Evolutionary conservation across 2,797 vertebrate species (phyloP), one percentile per base, ranked within the genome.

Genomic region (Eulemur coronatus): DNA sequence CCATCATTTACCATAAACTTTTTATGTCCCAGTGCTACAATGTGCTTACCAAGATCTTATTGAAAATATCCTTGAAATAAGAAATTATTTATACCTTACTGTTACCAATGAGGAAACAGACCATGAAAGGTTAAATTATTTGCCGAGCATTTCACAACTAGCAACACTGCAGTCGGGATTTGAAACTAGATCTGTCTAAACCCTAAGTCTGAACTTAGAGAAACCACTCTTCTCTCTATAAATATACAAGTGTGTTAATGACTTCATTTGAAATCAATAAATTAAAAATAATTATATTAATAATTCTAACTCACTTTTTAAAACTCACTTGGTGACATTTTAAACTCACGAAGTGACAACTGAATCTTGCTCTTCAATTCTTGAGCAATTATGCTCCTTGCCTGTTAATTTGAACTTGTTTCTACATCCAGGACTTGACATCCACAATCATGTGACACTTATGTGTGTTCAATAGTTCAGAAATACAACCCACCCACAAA

Each of bases 231-330:
- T 80, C 33, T 93, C 26, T 84, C 48, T 84, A 28, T n/a, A 78
- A 72, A 63, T 9, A 55, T 2, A 35, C 22, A 81, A 65, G 26
- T 33, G 59, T 70, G 69, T 55, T 73, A 55, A 35, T 82, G 78
- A 86, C 38, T 73, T 76, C 9, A 72, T 78, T 87, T 87, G 84
- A 96, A 78, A 89, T 67, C 80, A 57, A 65, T 28, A 70, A 96
- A 87, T 57, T 52, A 78, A 73, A 93, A 75, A 76, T 41, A 65
- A 94, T n/a, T 17, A 2, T 61, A 93, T 63, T 50, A 72, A 41
- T 90, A 6, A 28, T 70, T 91, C 81, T 22, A 86, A 20, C 28
- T 90, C 30, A 55, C 10, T 84, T 82, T 69, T 59, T 15, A 84
- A 87, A 73, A 90, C 18, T 41, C 65, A 50, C 30, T 67, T 46